phyloP scores from a whole-genome alignment of 2,113 vertebrate species.

The Clarias gariepinus region DNA sequence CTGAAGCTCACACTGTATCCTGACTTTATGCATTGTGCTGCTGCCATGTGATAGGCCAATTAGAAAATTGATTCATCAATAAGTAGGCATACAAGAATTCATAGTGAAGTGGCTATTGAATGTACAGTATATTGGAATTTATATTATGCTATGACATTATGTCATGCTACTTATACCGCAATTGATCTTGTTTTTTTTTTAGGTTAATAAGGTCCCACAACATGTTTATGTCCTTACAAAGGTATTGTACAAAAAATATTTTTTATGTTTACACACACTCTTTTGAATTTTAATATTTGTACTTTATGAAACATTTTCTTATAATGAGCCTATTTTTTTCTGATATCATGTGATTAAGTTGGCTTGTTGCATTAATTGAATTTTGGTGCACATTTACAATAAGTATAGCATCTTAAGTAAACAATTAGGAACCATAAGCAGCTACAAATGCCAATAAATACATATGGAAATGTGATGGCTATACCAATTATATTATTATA shows the following conservation, averaged over 20 bases:
- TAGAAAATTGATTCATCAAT: background rate
- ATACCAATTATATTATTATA: too few relatives aligned
- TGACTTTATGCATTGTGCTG: background rate
- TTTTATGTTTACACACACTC: background rate
- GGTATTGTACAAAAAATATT: background rate
- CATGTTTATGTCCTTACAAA: background rate
- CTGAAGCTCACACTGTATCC: background rate
- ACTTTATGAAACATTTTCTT: background rate
- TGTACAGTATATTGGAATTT: background rate
- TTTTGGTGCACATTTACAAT: background rate
- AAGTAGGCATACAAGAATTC: background rate
- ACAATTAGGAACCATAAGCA: background rate
- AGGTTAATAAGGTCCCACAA: background rate
- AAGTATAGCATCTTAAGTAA: background rate
- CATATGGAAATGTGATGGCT: background rate
- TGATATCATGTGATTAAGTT: background rate
- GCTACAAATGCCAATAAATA: background rate
- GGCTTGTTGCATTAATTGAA: background rate
- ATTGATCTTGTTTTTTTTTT: background rate
- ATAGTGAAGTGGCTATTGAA: background rate
- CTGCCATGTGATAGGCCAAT: background rate
- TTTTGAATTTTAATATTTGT: background rate
- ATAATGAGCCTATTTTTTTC: background rate
- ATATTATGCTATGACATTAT: background rate
- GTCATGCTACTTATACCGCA: background rate